Percentiles rank a stretch among this genome's conserved stretches.
Evolutionary conservation across 1,140 invertebrate genomes (phyloP).

Genomic region (Drosophila orena): DNA sequence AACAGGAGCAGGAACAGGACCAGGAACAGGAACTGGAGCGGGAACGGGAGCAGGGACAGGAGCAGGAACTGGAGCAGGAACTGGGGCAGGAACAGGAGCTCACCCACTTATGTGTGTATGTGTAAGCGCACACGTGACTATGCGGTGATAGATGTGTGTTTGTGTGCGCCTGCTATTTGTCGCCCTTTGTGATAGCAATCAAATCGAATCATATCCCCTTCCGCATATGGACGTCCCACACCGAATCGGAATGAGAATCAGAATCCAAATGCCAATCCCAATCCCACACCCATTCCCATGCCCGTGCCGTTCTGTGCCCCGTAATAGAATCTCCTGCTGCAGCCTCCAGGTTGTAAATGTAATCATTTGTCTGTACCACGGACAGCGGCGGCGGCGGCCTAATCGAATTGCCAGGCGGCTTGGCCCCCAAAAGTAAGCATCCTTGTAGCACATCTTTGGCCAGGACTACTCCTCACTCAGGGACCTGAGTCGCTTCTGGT

Average conservation of each 20-base stretch:
- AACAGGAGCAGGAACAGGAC: neutral
- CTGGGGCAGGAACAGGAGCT: neutral
- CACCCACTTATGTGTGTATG: conserved; percentile 3
- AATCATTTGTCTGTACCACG: conserved; percentile 49
- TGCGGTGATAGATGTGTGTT: conserved; percentile 29
- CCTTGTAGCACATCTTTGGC: neutral
- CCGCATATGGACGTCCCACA: conserved; percentile 1
- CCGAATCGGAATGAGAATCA: neutral
- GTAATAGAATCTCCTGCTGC: conserved; percentile 62
- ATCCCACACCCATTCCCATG: conserved; percentile 1
- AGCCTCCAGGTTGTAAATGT: conserved; percentile 49
- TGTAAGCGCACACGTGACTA: conserved; percentile 1
- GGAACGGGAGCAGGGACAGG: conserved; percentile 9
- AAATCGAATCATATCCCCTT: conserved; percentile 77
- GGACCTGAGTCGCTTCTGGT: conserved; percentile 6
- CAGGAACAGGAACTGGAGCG: neutral
- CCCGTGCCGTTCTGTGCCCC: conserved; percentile 5
- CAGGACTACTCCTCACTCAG: neutral
- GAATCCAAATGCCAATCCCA: neutral
- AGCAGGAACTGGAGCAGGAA: neutral
- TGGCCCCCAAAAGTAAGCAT: neutral
- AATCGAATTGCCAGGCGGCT: conserved; percentile 28
- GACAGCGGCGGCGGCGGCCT: conserved; percentile 18
- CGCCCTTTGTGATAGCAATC: conserved; percentile 75
- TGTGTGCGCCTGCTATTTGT: conserved; percentile 61